Conservation (phyloP, 2,113 vertebrate genomes). For the Glaucidium brasilianum region DNA sequence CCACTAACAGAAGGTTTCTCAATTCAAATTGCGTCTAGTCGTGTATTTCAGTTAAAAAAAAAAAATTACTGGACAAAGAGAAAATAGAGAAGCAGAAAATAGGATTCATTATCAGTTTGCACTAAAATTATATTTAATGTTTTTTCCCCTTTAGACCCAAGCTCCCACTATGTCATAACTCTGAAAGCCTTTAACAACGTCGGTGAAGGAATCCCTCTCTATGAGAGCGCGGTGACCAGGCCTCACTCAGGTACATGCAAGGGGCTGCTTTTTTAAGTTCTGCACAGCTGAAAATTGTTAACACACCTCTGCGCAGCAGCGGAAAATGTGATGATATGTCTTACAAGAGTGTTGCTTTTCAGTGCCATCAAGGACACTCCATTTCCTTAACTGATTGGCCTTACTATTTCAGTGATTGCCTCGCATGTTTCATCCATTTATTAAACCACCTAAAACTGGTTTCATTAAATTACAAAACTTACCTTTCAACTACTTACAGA, state of each 20-base stretch:
- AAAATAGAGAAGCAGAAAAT: neutral
- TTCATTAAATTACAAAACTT: neutral
- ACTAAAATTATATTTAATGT: neutral
- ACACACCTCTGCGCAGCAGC: neutral
- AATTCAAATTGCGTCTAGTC: neutral
- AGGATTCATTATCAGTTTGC: neutral
- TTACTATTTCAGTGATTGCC: neutral
- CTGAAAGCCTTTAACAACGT: constrained; percentile 96
- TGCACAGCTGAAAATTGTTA: neutral
- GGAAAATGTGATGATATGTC: rapidly evolving
- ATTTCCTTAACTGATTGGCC: neutral
- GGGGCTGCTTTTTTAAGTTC: neutral
- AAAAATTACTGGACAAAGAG: neutral
- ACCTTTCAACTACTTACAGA: neutral
- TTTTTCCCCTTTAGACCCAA: constrained; percentile 82
- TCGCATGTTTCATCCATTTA: rapidly evolving
- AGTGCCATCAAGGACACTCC: neutral
- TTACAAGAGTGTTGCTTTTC: rapidly evolving
- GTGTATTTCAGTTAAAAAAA: neutral
- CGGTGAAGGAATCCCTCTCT: constrained; percentile 95
- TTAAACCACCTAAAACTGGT: neutral
- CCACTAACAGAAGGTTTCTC: neutral
- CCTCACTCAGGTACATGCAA: constrained; percentile 86
- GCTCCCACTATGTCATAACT: constrained; percentile 96
- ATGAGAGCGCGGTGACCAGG: constrained; percentile 94